Percentiles rank a stretch among this genome's conserved stretches.
Evolutionary conservation across 30 jellyfish, hydroid and myxozoan genomes (phyloP).

Genomic region (Cassiopea xamachana): DNA sequence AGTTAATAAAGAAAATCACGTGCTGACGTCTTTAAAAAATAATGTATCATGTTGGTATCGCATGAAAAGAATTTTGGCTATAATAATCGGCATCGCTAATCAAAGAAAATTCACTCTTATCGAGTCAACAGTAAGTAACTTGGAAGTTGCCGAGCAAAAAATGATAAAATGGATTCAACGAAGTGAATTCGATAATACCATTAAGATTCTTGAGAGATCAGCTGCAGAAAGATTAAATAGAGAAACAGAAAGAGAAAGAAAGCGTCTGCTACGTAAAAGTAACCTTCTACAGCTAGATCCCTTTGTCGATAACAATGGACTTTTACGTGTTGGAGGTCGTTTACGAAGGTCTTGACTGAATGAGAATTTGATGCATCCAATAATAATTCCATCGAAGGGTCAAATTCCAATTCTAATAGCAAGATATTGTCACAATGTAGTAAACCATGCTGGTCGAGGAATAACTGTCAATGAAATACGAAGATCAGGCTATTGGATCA

Average conservation of each 20-base stretch:
- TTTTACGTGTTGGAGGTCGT: not conserved
- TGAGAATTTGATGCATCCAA: not conserved
- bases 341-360: not conserved
- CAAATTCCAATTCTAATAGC: conserved; percentile 23
- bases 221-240: not conserved
- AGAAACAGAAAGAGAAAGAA: conserved; percentile 1
- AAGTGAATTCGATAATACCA: conserved; percentile 9
- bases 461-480: conserved; percentile 33
- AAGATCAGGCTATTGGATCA: conserved; percentile 29
- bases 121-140: conserved; percentile 15
- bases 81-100: not conserved
- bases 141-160: conserved; percentile 28
- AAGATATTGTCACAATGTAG: conserved; percentile 25
- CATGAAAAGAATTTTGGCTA: conserved; percentile 30
- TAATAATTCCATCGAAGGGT: conserved; percentile 1
- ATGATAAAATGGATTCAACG: conserved; percentile 25
- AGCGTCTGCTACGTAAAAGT: not conserved
- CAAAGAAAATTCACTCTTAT: not conserved
- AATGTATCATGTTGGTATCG: conserved; percentile 25
- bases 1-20: conserved; percentile 4
- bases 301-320: not conserved
- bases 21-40: conserved; percentile 11
- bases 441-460: conserved; percentile 51
- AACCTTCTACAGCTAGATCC: not conserved
- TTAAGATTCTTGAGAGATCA: not conserved